These are phyloP conservation scores for Parauchenoglanis punctatus DNA, from an alignment of 2,797 vertebrate genomes.

Conservation along the genomic window DNA sequence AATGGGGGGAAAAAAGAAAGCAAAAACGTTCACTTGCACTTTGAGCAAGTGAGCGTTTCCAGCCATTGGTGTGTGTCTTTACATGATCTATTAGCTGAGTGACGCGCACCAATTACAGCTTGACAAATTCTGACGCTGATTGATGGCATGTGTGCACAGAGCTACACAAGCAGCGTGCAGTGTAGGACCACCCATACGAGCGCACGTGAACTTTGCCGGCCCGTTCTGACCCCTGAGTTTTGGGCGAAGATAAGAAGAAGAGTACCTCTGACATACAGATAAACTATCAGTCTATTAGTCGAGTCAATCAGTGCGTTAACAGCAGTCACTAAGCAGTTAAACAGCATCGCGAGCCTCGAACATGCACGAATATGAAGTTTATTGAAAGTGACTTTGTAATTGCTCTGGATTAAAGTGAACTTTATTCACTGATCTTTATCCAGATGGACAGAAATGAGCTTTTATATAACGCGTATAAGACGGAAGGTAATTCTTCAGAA, in stretches of 20 bases:
- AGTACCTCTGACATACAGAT: conserved; percentile 60
- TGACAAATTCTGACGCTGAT: conserved; percentile 44
- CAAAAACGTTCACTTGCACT: not conserved
- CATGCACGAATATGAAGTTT: not conserved
- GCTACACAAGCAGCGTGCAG: conserved; percentile 16
- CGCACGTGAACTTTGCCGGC: not conserved
- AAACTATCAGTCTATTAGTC: conserved; percentile 68
- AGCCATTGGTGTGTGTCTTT: conserved; percentile 16
- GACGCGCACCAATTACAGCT: conserved; percentile 34
- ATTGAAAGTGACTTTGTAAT: not conserved
- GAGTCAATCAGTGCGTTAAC: conserved; percentile 67
- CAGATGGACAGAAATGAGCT: not conserved
- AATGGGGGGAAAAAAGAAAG: not conserved
- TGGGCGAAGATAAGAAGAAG: conserved; percentile 68
- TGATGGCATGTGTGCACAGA: conserved; percentile 15
- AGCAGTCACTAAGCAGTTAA: conserved; percentile 61
- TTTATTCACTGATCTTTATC: not conserved
- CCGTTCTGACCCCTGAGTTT: conserved; percentile 65
- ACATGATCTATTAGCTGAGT: conserved; percentile 44
- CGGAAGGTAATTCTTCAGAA: not conserved
- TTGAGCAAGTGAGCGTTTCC: not conserved
- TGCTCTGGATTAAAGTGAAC: not conserved
- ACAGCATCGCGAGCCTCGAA: not conserved
- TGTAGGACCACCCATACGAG: conserved; percentile 48
- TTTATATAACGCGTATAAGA: not conserved